phyloP scores from a whole-genome alignment of 2,113 vertebrate genomes.

The Chaetodon trifascialis region DNA sequence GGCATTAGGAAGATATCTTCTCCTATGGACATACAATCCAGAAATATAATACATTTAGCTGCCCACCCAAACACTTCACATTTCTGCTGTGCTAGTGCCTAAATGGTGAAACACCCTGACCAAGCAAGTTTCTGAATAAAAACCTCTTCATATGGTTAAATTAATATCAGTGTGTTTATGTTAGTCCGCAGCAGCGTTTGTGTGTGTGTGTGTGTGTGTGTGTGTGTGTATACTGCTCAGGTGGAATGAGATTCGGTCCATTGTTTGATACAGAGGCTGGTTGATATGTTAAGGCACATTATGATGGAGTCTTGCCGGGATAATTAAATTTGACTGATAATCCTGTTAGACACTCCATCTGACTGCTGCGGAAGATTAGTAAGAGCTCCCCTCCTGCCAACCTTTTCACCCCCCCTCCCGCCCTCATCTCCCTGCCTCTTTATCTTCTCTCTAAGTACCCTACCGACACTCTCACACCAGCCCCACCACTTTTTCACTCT shows the following conservation, averaged over 20 bases:
- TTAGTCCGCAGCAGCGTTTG: not conserved
- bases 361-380: conserved; percentile 75
- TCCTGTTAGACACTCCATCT: conserved; percentile 78
- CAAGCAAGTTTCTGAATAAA: conserved; percentile 71
- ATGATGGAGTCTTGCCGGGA: conserved; percentile 71
- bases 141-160: conserved; percentile 65
- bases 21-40: conserved; percentile 66
- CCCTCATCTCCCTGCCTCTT: conserved; percentile 54
- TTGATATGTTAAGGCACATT: conserved; percentile 72
- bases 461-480: conserved; percentile 51
- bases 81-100: conserved; percentile 71
- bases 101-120: conserved; percentile 68
- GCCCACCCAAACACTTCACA: conserved; percentile 76
- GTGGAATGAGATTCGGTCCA: conserved; percentile 59
- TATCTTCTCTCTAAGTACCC: conserved; percentile 68
- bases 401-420: conserved; percentile 49
- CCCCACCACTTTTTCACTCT: conserved; percentile 54
- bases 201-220: conserved; percentile 24
- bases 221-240: conserved; percentile 32
- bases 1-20: conserved; percentile 66
- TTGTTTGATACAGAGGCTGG: conserved; percentile 69
- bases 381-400: conserved; percentile 68
- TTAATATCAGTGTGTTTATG: conserved; percentile 46
- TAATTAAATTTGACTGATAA: conserved; percentile 83
- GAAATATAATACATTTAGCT: conserved; percentile 74